Conservation (phyloP, 2,113 vertebrate species). For the Neogale vison region DNA sequence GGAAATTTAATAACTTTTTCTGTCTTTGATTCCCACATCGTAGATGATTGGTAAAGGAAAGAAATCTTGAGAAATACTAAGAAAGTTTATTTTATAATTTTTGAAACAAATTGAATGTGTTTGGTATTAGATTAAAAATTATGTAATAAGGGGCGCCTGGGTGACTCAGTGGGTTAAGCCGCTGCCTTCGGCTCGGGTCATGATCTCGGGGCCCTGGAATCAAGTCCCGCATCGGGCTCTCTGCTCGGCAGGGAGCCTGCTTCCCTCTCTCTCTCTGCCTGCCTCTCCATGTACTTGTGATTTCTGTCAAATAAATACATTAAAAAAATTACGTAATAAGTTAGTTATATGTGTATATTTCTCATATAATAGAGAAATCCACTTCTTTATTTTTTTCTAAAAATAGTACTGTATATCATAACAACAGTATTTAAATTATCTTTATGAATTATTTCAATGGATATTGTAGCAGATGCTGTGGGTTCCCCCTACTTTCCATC, state of each 20-base stretch:
- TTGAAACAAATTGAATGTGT: background rate
- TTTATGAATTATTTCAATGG: background rate
- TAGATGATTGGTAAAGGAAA: background rate
- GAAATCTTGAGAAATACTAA: background rate
- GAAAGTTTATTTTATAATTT: background rate
- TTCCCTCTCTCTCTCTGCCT: no score
- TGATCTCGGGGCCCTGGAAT: no score
- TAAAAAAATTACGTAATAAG: background rate
- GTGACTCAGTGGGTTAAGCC: no score
- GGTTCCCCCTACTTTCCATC: fast-evolving
- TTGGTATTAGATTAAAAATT: background rate
- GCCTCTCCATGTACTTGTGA: no score
- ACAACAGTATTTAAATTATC: background rate
- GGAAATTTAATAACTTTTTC: background rate
- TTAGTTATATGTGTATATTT: background rate
- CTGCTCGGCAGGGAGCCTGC: no score
- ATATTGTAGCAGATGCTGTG: background rate
- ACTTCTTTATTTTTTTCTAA: background rate
- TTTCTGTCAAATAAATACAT: no score
- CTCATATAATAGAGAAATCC: background rate
- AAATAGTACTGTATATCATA: background rate
- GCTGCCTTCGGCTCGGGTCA: no score
- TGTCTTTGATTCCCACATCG: background rate
- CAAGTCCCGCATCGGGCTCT: no score
- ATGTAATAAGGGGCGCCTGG: background rate